phyloP scores from a whole-genome alignment of 2,797 vertebrate species.

The Synaphobranchus kaupii region DNA sequence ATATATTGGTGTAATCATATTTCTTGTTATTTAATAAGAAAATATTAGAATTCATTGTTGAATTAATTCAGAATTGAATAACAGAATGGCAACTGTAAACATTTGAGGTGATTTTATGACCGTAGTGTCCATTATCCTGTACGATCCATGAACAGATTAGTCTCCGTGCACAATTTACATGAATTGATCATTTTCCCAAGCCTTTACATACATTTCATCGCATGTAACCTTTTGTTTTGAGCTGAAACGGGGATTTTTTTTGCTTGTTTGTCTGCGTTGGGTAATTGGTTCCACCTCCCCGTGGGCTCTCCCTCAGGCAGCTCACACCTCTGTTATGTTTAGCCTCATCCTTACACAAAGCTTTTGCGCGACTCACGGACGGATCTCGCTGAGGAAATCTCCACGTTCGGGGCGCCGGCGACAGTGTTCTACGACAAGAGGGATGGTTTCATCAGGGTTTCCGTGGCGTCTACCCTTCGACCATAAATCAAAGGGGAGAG shows the following conservation, averaged over 20 bases:
- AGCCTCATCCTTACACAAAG: background rate
- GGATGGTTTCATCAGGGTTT: constrained; percentile 37
- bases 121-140: background rate
- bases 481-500: constrained; percentile 41
- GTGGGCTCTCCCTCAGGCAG: background rate
- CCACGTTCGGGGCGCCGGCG: constrained; percentile 34
- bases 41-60: too few relatives aligned
- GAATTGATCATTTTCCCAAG: background rate
- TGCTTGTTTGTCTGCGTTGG: background rate
- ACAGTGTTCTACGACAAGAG: constrained; percentile 41
- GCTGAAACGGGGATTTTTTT: background rate
- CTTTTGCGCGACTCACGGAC: background rate
- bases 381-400: constrained; percentile 21
- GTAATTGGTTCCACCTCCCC: background rate
- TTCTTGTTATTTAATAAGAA: too few relatives aligned
- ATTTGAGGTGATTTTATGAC: background rate
- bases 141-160: background rate
- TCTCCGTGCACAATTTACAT: background rate
- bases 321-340: constrained; percentile 18
- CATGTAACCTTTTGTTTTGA: background rate
- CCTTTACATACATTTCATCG: background rate
- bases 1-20: background rate
- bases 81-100: background rate
- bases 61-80: background rate
- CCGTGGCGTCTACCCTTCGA: constrained; percentile 42